Percentiles rank a stretch among this genome's conserved stretches.
phyloP scores from a whole-genome alignment of 2,888 invertebrate species.

The Folsomia candida region DNA sequence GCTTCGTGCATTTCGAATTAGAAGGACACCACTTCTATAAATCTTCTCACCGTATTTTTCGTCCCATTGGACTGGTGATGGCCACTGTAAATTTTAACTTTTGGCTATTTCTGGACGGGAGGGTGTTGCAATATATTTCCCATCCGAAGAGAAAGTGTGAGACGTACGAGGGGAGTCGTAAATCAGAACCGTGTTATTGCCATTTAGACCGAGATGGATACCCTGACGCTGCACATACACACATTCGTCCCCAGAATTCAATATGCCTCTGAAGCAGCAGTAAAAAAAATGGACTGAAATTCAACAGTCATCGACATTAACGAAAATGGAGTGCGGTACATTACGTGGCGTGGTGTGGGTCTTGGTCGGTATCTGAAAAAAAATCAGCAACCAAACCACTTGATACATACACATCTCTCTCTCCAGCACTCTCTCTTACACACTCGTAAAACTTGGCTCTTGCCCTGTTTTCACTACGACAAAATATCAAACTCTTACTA shows the following conservation, averaged over 20 bases:
- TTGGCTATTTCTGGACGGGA: constrained; percentile 40
- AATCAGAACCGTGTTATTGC: constrained; percentile 53
- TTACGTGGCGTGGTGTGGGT: constrained; percentile 40
- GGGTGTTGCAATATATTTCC: constrained; percentile 46
- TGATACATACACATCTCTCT: constrained; percentile 3
- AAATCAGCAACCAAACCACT: neutral
- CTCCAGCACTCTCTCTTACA: neutral
- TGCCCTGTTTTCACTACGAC: neutral
- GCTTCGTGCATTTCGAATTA: constrained; percentile 19
- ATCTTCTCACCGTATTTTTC: constrained; percentile 42
- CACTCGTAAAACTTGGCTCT: neutral
- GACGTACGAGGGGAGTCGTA: constrained; percentile 50
- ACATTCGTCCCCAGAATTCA: constrained; percentile 52
- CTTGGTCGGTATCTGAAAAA: constrained; percentile 17
- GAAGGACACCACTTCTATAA: constrained; percentile 37
- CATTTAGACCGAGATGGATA: constrained; percentile 52
- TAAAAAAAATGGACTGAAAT: constrained; percentile 53
- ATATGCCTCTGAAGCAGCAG: constrained; percentile 51
- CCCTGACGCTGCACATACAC: constrained; percentile 41
- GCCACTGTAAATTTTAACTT: constrained; percentile 50
- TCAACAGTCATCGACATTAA: constrained; percentile 53
- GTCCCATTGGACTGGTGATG: constrained; percentile 43
- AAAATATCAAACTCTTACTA: neutral
- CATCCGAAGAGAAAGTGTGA: constrained; percentile 38
- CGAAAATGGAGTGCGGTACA: constrained; percentile 52